These are phyloP conservation scores for Exocentrus adspersus DNA, from an alignment of 2,888 invertebrate species.

Conservation along the genomic window DNA sequence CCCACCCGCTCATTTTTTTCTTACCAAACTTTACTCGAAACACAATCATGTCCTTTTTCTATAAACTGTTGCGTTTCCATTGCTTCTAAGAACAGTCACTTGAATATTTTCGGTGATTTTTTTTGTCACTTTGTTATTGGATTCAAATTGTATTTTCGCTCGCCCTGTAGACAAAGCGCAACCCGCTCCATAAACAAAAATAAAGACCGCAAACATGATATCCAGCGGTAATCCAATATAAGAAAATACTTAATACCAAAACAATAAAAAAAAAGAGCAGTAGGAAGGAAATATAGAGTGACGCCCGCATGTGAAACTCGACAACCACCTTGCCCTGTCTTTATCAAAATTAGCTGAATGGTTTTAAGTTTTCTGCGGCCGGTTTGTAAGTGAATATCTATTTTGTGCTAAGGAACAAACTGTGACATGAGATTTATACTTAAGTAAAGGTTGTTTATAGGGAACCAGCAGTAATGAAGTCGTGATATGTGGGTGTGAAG, in stretches of 20 bases:
- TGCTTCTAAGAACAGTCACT: too few species aligned
- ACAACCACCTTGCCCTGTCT: slow-evolving; percentile 12
- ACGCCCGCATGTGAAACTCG: slow-evolving; percentile 30
- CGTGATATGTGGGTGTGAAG: slow-evolving; percentile 32
- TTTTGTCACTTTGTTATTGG: too few species aligned
- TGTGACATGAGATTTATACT: slow-evolving; percentile 62
- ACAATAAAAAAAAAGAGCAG: slow-evolving; percentile 52
- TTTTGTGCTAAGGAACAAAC: slow-evolving; percentile 62
- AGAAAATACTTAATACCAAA: slow-evolving; percentile 47
- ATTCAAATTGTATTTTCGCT: too few species aligned
- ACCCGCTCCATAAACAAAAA: slow-evolving; percentile 40
- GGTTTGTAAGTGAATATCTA: slow-evolving; percentile 62
- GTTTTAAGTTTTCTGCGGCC: slow-evolving; percentile 58
- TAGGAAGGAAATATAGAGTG: slow-evolving; percentile 58
- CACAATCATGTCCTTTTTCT: too few species aligned
- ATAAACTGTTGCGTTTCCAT: too few species aligned
- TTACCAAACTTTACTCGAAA: too few species aligned
- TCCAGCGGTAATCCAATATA: slow-evolving; percentile 57
- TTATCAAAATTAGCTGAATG: slow-evolving; percentile 55
- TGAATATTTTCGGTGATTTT: too few species aligned
- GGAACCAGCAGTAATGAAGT: slow-evolving; percentile 35
- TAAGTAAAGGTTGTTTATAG: slow-evolving; percentile 55
- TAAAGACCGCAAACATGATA: slow-evolving; percentile 60
- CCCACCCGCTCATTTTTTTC: too few species aligned
- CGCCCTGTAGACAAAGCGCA: slow-evolving; percentile 25